Evolutionary conservation across 1,140 invertebrate species (phyloP).

Genomic region (Batillaria attramentaria): DNA sequence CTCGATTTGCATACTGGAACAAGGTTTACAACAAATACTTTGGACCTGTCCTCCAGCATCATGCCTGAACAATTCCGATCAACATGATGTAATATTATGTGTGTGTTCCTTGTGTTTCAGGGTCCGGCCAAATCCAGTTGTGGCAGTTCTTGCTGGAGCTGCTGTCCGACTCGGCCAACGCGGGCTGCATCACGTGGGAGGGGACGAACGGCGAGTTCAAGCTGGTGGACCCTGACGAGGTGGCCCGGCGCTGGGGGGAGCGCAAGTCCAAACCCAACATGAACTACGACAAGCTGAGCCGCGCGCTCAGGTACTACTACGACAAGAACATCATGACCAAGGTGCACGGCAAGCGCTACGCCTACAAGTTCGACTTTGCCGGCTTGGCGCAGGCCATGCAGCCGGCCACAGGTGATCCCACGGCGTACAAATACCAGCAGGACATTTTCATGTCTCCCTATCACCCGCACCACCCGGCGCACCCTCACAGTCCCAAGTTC

Average conservation of each 20-base stretch:
- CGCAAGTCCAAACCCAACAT: constrained; percentile 99
- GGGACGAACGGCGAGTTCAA: constrained; percentile 97
- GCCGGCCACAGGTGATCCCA: constrained; percentile 65
- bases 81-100: too few relatives aligned
- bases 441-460: constrained; percentile 79
- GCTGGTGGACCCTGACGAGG: constrained; percentile 97
- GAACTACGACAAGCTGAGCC: constrained; percentile 99
- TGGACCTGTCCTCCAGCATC: too few relatives aligned
- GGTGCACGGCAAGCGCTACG: constrained; percentile 86
- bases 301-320: constrained; percentile 90
- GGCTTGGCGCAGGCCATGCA: constrained; percentile 74
- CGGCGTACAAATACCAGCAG: constrained; percentile 92
- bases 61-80: too few relatives aligned
- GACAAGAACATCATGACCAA: constrained; percentile 79
- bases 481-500: constrained; percentile 82
- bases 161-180: constrained; percentile 87
- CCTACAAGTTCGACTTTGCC: constrained; percentile 97
- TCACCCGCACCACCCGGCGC: constrained; percentile 79
- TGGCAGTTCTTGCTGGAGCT: constrained; percentile 99
- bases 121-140: constrained; percentile 97
- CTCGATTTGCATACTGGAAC: too few relatives aligned
- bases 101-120: constrained; percentile 72
- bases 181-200: constrained; percentile 94
- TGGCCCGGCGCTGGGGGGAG: constrained; percentile 97
- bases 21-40: too few relatives aligned